Conservation (phyloP, 2,797 vertebrate genomes). For the Takifugu rubripes region DNA sequence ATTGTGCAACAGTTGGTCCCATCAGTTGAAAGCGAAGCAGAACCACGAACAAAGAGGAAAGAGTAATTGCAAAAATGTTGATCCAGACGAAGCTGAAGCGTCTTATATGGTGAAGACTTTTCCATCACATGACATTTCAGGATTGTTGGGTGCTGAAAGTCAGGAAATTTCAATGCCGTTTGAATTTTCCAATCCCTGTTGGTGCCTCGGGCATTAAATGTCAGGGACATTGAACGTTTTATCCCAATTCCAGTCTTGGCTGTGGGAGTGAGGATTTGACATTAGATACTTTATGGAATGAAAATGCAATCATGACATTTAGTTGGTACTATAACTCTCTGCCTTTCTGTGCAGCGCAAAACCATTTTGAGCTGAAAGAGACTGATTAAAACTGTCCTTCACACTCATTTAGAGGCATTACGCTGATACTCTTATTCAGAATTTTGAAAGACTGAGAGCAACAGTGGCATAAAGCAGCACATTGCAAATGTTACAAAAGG, state of each 20-base stretch:
- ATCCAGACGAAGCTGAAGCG: background rate
- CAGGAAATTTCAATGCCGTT: background rate
- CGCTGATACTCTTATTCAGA: slow-evolving; percentile 25
- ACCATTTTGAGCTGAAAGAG: slow-evolving; percentile 12
- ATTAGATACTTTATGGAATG: slow-evolving; percentile 8
- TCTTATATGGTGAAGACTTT: background rate
- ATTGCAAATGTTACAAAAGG: slow-evolving; percentile 7
- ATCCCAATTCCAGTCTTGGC: slow-evolving; percentile 6
- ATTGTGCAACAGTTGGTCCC: too few species aligned
- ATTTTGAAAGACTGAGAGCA: slow-evolving; percentile 10
- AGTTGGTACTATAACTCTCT: background rate
- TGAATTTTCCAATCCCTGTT: background rate
- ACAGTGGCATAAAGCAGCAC: slow-evolving; percentile 3
- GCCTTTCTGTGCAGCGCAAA: background rate
- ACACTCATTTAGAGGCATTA: slow-evolving; percentile 10
- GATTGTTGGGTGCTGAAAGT: background rate
- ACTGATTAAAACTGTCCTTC: slow-evolving; percentile 1
- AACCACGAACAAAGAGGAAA: too few species aligned
- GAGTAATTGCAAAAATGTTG: background rate
- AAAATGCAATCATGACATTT: slow-evolving; percentile 10
- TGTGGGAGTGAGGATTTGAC: slow-evolving; percentile 4
- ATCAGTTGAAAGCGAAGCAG: too few species aligned
- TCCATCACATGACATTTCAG: slow-evolving; percentile 7
- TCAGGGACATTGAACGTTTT: slow-evolving; percentile 9
- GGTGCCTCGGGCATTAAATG: background rate